A percentile compares a stretch with the other conserved stretches of the same genome.
These are phyloP conservation scores for Limnodromus scolopaceus DNA, from an alignment of 2,797 vertebrate genomes.

Conservation along the genomic window DNA sequence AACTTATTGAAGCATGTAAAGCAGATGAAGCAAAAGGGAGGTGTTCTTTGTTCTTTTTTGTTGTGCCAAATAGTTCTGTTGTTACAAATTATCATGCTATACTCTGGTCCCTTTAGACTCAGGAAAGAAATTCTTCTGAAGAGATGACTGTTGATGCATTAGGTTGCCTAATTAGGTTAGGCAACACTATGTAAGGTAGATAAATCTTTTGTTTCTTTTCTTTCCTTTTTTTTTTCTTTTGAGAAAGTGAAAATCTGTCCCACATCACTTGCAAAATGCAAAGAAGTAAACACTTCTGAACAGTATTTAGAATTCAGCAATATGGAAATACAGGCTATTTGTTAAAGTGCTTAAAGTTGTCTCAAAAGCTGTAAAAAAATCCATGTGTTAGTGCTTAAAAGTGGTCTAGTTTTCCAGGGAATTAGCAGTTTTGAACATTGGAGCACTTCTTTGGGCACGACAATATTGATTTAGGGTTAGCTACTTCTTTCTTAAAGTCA, in stretches of 20 bases:
- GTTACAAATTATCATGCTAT: not conserved
- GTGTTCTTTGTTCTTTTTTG: not conserved
- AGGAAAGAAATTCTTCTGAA: not conserved
- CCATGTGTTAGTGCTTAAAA: not conserved
- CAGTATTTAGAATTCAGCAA: constrained; percentile 34
- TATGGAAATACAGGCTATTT: constrained; percentile 43
- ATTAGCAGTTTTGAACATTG: not conserved
- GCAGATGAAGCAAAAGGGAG: not conserved
- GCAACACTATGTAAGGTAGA: not conserved
- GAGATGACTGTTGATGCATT: not conserved
- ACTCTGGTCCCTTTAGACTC: not conserved
- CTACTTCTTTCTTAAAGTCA: not conserved
- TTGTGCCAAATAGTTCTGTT: not conserved
- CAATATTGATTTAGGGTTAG: constrained; percentile 9
- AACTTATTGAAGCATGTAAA: constrained; percentile 25
- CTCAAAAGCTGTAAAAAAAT: constrained; percentile 37
- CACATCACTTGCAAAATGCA: not conserved
- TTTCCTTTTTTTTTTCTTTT: not conserved
- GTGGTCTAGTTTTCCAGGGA: not conserved
- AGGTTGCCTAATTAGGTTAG: constrained; percentile 1
- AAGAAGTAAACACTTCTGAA: constrained; percentile 26
- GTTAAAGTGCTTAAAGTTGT: constrained; percentile 17
- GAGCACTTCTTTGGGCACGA: not conserved
- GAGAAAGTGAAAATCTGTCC: not conserved
- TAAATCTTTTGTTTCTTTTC: not conserved